Evolutionary conservation across 2,888 invertebrate species (phyloP).

Genomic region (Drosophila picticornis): DNA sequence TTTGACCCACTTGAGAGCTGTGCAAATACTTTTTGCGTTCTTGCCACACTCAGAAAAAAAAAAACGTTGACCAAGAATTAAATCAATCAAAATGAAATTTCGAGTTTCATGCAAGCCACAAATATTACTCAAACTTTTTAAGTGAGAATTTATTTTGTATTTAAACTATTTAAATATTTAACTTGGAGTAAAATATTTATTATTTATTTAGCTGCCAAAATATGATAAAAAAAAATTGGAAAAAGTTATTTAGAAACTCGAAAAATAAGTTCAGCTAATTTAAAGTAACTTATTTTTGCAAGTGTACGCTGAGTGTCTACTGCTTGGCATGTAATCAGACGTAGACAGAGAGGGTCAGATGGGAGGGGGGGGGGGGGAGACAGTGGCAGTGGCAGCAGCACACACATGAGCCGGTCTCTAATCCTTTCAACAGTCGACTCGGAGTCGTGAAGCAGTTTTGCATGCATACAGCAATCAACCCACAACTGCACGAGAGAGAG

Average conservation of each 20-base stretch:
- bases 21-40: conserved; percentile 77
- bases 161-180: not conserved
- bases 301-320: conserved; percentile 12
- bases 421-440: conserved; percentile 79
- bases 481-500: conserved; percentile 2
- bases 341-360: conserved; percentile 3
- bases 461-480: conserved; percentile 76
- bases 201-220: not conserved
- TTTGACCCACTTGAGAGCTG: conserved; percentile 81
- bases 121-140: not conserved
- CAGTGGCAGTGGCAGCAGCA: conserved; percentile 10
- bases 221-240: not conserved
- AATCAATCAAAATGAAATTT: not conserved
- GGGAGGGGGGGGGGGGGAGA: not conserved
- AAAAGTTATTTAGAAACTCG: not conserved
- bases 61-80: not conserved
- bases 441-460: conserved; percentile 70
- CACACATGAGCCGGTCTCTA: conserved; percentile 64
- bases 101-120: not conserved
- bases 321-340: conserved; percentile 51
- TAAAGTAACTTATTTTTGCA: not conserved
- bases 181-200: no score
- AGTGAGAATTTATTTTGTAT: not conserved
- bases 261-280: not conserved
- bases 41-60: conserved; percentile 12